phyloP scores from a whole-genome alignment of 2,888 invertebrate species.

The Rapana venosa region DNA sequence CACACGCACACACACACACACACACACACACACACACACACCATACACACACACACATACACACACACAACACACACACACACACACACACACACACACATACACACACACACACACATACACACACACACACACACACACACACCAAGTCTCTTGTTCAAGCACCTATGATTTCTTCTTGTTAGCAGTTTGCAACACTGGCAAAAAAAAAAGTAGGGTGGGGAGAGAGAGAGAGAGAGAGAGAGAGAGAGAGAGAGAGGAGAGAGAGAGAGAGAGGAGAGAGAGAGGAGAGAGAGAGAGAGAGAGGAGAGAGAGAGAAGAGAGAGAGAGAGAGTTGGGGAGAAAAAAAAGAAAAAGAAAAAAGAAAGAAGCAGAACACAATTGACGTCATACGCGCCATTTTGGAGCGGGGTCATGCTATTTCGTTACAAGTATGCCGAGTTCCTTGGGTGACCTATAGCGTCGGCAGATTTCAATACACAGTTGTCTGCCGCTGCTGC shows the following conservation, averaged over 20 bases:
- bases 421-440: neutral
- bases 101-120: neutral
- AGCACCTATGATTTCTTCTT: neutral
- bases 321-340: neutral
- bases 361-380: neutral
- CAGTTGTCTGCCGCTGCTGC: neutral
- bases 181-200: neutral
- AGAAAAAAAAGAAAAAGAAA: neutral
- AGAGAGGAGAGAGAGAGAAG: too few relatives aligned
- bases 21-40: too few relatives aligned
- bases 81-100: neutral
- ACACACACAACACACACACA: neutral
- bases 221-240: neutral
- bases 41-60: neutral
- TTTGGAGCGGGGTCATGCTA: neutral
- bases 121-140: neutral
- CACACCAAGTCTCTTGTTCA: too few relatives aligned
- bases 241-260: neutral
- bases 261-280: neutral
- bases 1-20: too few relatives aligned
- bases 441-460: neutral
- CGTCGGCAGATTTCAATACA: neutral
- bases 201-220: neutral
- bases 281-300: too few relatives aligned
- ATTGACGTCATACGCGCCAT: conserved; percentile 1